Percentiles rank a stretch among this genome's conserved stretches.
Evolutionary conservation across 1,140 invertebrate species (phyloP).

Genomic region (Pteromalus puparum): DNA sequence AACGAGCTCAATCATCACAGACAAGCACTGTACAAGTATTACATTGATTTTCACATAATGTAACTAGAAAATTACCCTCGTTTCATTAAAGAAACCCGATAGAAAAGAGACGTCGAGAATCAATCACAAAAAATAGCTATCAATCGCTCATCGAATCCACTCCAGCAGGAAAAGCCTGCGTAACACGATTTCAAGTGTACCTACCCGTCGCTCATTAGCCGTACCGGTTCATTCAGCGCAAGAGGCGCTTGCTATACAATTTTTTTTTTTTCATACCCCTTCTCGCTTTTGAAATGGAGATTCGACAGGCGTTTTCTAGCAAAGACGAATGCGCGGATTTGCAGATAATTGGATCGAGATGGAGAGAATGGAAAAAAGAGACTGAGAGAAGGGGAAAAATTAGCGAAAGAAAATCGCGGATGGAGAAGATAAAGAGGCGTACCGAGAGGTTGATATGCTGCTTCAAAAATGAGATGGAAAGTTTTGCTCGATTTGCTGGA

Average conservation of each 20-base stretch:
- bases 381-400: neutral
- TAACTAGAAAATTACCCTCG: too few species aligned
- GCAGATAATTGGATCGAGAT: conserved; percentile 4
- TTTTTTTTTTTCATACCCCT: neutral
- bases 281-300: neutral
- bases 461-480: neutral
- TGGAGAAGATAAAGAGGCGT: neutral
- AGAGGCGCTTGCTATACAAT: neutral
- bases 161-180: neutral
- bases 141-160: neutral
- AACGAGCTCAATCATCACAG: too few species aligned
- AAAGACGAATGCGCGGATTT: conserved; percentile 21
- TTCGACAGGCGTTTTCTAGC: neutral
- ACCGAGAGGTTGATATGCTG: neutral
- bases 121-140: neutral
- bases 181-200: conserved; percentile 6
- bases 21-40: too few species aligned
- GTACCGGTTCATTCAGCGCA: conserved; percentile 13
- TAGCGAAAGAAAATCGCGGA: neutral
- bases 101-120: neutral
- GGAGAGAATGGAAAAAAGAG: neutral
- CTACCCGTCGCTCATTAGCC: conserved; percentile 1
- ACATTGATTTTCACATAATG: too few species aligned
- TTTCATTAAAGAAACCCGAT: too few species aligned
- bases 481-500: neutral